These are phyloP conservation scores for Isichthys henryi DNA, from an alignment of 2,113 vertebrate genomes.

Conservation along the genomic window DNA sequence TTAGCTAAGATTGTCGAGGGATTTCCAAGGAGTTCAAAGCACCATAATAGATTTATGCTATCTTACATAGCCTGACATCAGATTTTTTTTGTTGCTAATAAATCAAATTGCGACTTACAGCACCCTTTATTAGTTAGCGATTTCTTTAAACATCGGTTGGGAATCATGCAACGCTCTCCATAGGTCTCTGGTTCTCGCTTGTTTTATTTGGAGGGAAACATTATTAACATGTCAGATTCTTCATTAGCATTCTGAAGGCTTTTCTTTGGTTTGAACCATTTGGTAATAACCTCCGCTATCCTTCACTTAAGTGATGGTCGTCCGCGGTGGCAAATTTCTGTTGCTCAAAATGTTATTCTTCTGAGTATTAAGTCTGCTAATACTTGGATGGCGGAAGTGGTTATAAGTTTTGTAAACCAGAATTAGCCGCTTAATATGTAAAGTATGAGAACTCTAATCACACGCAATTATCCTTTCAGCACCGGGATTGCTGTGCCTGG, in stretches of 20 bases:
- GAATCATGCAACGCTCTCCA: neutral
- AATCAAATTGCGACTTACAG: neutral
- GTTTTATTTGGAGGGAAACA: neutral
- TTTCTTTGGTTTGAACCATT: neutral
- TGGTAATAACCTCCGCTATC: conserved; percentile 7
- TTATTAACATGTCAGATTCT: neutral
- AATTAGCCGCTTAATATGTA: conserved; percentile 18
- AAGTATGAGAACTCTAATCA: conserved; percentile 7
- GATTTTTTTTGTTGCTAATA: neutral
- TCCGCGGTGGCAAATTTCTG: neutral
- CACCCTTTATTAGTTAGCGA: neutral
- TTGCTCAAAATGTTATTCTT: neutral
- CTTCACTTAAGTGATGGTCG: neutral
- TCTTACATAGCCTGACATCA: neutral
- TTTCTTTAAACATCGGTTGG: neutral
- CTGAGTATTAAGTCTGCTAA: neutral
- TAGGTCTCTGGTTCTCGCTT: neutral
- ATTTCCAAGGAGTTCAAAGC: neutral
- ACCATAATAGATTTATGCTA: neutral
- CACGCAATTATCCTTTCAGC: conserved; percentile 9
- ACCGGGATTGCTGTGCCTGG: neutral
- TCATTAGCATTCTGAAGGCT: neutral
- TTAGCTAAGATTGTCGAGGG: neutral
- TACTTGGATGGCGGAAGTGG: neutral
- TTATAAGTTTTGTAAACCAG: conserved; percentile 6